A percentile compares a stretch with the other conserved stretches of the same genome.
These are phyloP conservation scores for Drosophila phalerata DNA, from an alignment of 2,888 invertebrate species.

Conservation along the genomic window DNA sequence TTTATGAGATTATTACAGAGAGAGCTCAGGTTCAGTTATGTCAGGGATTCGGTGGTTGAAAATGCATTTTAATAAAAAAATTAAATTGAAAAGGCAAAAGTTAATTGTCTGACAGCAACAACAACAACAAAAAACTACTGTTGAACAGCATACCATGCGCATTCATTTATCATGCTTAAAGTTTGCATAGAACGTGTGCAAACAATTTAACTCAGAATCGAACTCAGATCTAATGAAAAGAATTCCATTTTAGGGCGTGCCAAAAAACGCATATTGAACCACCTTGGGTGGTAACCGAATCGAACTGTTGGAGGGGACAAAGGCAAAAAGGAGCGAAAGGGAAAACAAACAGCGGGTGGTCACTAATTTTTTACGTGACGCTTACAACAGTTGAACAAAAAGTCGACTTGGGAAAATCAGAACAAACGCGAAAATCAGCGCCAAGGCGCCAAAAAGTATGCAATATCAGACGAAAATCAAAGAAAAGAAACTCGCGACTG, in stretches of 20 bases:
- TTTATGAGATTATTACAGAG: constrained; percentile 54
- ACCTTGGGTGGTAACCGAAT: constrained; percentile 64
- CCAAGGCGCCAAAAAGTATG: constrained; percentile 73
- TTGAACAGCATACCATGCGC: constrained; percentile 49
- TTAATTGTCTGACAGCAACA: constrained; percentile 66
- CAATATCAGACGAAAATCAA: constrained; percentile 68
- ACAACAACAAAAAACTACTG: not conserved
- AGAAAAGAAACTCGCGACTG: constrained; percentile 48
- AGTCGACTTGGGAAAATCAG: constrained; percentile 21
- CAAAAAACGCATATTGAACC: constrained; percentile 58
- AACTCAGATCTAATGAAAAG: constrained; percentile 53
- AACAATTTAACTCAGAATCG: constrained; percentile 60
- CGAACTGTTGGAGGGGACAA: constrained; percentile 2
- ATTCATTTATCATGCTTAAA: constrained; percentile 82
- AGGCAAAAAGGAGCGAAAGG: constrained; percentile 8
- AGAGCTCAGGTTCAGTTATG: constrained; percentile 26
- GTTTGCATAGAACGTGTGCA: constrained; percentile 75
- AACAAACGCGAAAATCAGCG: constrained; percentile 64
- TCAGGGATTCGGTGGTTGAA: constrained; percentile 57
- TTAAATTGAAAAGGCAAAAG: constrained; percentile 57
- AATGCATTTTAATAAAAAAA: constrained; percentile 74
- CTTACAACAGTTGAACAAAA: constrained; percentile 45
- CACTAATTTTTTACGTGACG: constrained; percentile 78
- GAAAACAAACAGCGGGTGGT: constrained; percentile 70
- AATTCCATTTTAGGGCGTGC: constrained; percentile 69